Evolutionary conservation across 2,113 vertebrate species (phyloP), one percentile per base, ranked within the genome.

Genomic region (Crotophaga sulcirostris): DNA sequence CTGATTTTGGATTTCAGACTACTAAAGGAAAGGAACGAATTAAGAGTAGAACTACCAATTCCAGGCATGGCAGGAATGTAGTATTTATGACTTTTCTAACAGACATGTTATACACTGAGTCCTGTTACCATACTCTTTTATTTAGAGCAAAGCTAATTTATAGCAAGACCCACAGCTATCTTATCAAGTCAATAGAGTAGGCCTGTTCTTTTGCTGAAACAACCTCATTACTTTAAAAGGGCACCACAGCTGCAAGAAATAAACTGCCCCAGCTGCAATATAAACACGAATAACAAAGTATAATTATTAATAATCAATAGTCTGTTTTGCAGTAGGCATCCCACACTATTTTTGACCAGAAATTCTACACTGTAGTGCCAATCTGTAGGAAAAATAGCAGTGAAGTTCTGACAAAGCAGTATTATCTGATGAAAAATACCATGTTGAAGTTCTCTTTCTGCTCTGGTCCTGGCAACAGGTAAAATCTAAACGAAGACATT

Each of bases 331-430:
- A 77, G 10, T 10, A 82, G 42, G 13, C 8, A 45, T 63, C 15
- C 2, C 6, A 31, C 5, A 5, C 2, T 72, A 23, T 3, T 90
- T 89, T 78, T 42, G 10, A 75, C 23, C 24, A 72, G 34, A 72
- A 91, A 78, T 42, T 91, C 15, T 31, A 59, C 24, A 7, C 19
- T 47, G 20, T 45, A 72, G 2, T 36, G 8, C 67, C 70, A 82
- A 63, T 29, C 9, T 33, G 7, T 47, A 63, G 25, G 29, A 20
- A 92, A 87, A 79, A 10, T 0, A 0, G 2, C n/a, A 59, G 13
- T 31, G 40, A 84, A 36, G 7, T 67, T 84, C 23, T 38, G 20
- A 52, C 2, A 82, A 63, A 79, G 54, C 33, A 42, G 23, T 83
- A 47, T 55, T 72, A 38, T 29, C 29, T 68, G 38, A 56, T n/a